These are phyloP conservation scores for Tetanocera ferruginea DNA, from an alignment of 2,888 invertebrate species.

Conservation along the genomic window DNA sequence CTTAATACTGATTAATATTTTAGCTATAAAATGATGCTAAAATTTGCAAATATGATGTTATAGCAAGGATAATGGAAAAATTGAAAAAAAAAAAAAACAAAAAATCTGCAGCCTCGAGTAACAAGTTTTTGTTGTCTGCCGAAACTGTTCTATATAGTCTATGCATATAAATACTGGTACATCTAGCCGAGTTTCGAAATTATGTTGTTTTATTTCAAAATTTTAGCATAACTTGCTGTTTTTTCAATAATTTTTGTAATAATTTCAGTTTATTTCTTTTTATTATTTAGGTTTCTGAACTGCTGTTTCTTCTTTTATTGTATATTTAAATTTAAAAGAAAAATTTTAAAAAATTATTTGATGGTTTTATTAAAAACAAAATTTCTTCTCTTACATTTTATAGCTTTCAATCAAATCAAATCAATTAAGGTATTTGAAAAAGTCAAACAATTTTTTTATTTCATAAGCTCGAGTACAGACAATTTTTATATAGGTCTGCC, in stretches of 20 bases:
- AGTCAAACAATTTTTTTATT: neutral
- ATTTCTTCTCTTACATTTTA: neutral
- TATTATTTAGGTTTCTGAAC: neutral
- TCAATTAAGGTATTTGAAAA: slow-evolving; percentile 3
- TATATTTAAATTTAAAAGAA: too few relatives aligned
- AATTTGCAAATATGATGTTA: neutral
- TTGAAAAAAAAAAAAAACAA: neutral
- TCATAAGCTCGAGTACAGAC: slow-evolving; percentile 2
- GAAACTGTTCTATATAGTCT: too few relatives aligned
- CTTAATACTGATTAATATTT: neutral
- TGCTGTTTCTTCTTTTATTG: neutral
- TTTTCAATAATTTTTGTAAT: neutral
- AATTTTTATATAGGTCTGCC: slow-evolving; percentile 4
- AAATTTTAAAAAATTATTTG: neutral
- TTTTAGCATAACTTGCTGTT: neutral
- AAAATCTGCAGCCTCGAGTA: too few relatives aligned
- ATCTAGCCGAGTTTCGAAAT: neutral
- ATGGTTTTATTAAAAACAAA: neutral
- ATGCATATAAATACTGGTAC: too few relatives aligned
- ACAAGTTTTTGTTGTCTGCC: too few relatives aligned
- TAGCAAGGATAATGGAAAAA: neutral
- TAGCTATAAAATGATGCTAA: neutral
- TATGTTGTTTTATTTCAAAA: neutral
- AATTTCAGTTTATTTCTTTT: neutral
- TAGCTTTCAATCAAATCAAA: neutral